Percentiles rank a stretch among this genome's conserved stretches.
Conservation (phyloP, 2,113 vertebrate species). For the Bothrops jararaca region DNA sequence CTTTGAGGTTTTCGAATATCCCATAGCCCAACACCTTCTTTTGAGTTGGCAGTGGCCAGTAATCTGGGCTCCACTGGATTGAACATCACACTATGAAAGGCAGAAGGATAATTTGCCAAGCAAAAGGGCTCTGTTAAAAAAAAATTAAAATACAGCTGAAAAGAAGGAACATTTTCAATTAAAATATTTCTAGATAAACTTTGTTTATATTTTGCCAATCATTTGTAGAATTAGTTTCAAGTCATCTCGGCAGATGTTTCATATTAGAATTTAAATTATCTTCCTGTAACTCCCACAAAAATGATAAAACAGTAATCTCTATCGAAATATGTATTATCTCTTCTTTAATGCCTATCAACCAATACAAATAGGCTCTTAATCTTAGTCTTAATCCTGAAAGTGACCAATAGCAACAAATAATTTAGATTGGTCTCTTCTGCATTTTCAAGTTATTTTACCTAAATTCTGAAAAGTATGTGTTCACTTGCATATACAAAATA, state of each 20-base stretch:
- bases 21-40: constrained; percentile 97
- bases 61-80: constrained; percentile 95
- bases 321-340: constrained; percentile 7
- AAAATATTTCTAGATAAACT: constrained; percentile 27
- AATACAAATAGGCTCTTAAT: constrained; percentile 3
- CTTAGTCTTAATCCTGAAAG: neutral
- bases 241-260: constrained; percentile 35
- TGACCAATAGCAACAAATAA: neutral
- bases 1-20: constrained; percentile 98
- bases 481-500: neutral
- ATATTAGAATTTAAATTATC: constrained; percentile 1
- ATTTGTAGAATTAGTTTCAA: constrained; percentile 25
- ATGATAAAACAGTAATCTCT: constrained; percentile 15
- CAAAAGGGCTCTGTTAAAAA: constrained; percentile 90
- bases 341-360: constrained; percentile 19
- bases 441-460: constrained; percentile 13
- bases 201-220: constrained; percentile 41
- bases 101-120: constrained; percentile 95
- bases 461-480: constrained; percentile 2
- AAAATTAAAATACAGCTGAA: constrained; percentile 31
- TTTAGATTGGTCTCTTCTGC: neutral
- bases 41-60: constrained; percentile 96
- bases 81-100: constrained; percentile 99
- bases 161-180: neutral
- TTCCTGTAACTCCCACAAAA: neutral